Percentiles rank a stretch among this genome's conserved stretches.
phyloP scores from a whole-genome alignment of 2,888 invertebrate species.

The Bedellia somnulentella region DNA sequence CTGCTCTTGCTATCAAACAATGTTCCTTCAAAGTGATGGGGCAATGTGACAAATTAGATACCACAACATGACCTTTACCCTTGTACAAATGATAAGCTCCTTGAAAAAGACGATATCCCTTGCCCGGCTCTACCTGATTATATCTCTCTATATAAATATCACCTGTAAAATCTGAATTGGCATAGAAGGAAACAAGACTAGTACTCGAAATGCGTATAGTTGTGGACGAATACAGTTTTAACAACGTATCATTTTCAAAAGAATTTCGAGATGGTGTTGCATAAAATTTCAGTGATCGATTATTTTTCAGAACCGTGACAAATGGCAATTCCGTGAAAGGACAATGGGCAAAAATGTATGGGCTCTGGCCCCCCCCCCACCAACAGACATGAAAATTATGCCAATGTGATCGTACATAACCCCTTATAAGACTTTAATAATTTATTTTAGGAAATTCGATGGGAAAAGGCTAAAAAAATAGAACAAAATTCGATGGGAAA shows the following conservation, averaged over 20 bases:
- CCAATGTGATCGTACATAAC: too few species aligned
- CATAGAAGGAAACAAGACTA: neutral
- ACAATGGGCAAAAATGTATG: too few species aligned
- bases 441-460: too few species aligned
- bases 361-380: too few species aligned
- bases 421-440: too few species aligned
- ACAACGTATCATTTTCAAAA: slow-evolving; percentile 1
- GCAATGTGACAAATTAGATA: slow-evolving; percentile 3
- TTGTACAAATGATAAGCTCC: slow-evolving; percentile 7
- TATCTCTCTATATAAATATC: slow-evolving; percentile 10
- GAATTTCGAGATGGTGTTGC: slow-evolving; percentile 7
- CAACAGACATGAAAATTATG: too few species aligned
- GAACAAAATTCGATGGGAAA: too few species aligned
- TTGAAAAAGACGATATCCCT: slow-evolving; percentile 8
- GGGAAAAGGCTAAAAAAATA: too few species aligned
- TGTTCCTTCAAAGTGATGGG: slow-evolving; percentile 1
- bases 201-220: neutral
- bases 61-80: slow-evolving; percentile 8
- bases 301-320: slow-evolving; percentile 4
- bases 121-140: slow-evolving; percentile 6
- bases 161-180: slow-evolving; percentile 6
- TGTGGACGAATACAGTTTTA: slow-evolving; percentile 2
- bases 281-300: slow-evolving; percentile 8
- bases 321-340: slow-evolving; percentile 3
- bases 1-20: slow-evolving; percentile 6